Conservation (phyloP, 2,888 invertebrate species). For the Pinctada fucata region DNA sequence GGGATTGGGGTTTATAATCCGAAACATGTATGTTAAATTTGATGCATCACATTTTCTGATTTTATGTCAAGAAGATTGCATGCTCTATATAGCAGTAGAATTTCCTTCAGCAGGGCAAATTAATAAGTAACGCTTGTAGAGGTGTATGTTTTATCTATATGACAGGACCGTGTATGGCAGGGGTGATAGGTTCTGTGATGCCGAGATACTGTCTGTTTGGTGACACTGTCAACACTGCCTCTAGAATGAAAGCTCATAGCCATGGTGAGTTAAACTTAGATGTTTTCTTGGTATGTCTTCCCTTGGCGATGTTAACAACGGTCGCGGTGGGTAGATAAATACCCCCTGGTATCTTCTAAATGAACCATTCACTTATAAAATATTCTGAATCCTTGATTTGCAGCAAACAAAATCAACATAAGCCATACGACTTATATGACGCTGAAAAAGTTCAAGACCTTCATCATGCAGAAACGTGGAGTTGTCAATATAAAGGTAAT, state of each 20-base stretch:
- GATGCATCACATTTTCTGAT: too few relatives aligned
- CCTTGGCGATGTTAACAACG: neutral
- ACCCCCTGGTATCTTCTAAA: neutral
- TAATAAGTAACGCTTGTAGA: too few relatives aligned
- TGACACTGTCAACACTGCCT: slow-evolving; percentile 29
- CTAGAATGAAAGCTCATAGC: slow-evolving; percentile 50
- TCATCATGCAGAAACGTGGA: slow-evolving; percentile 46
- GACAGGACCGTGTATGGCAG: slow-evolving; percentile 32
- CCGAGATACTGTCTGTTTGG: slow-evolving; percentile 32
- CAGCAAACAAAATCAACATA: slow-evolving; percentile 53
- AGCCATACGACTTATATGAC: slow-evolving; percentile 47
- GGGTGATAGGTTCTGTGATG: slow-evolving; percentile 20
- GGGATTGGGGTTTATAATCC: too few relatives aligned
- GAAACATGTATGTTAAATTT: too few relatives aligned
- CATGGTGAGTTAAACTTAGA: slow-evolving; percentile 16
- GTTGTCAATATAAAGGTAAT: slow-evolving; percentile 51
- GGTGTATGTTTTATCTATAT: neutral
- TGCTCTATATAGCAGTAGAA: too few relatives aligned
- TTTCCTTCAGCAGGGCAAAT: too few relatives aligned
- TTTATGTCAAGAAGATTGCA: too few relatives aligned
- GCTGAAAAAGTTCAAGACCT: slow-evolving; percentile 46
- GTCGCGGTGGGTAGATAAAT: neutral
- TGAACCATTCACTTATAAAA: neutral
- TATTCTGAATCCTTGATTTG: slow-evolving; percentile 15
- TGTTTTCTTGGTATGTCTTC: neutral